Conservation (phyloP, 2,113 vertebrate genomes). For the Indicator indicator region DNA sequence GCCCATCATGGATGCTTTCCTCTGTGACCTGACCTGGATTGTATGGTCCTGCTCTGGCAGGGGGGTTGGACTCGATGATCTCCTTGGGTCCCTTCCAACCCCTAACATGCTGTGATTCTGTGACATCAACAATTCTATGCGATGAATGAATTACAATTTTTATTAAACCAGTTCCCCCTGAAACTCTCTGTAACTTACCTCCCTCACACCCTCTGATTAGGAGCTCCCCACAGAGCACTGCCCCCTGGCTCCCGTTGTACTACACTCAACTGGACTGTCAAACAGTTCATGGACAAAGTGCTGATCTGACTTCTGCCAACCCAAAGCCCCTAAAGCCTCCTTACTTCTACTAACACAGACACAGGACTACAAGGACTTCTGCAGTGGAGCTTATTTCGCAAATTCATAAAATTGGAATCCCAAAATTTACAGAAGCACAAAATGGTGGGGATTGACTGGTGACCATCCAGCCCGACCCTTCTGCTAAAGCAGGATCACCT, state of each 20-base stretch:
- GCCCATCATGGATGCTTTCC: no score
- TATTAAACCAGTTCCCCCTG: neutral
- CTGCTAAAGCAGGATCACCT: no score
- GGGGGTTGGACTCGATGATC: no score
- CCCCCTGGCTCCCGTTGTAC: neutral
- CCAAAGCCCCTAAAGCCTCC: neutral
- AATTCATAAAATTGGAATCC: neutral
- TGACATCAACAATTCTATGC: neutral
- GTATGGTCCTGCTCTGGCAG: no score
- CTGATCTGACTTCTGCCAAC: neutral
- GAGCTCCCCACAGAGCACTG: rapidly evolving
- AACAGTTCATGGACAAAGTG: rapidly evolving
- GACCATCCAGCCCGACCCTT: no score
- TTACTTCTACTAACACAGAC: neutral
- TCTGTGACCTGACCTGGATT: no score
- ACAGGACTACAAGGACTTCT: neutral
- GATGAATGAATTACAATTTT: rapidly evolving
- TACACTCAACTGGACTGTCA: rapidly evolving
- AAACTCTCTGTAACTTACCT: neutral
- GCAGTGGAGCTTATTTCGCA: neutral
- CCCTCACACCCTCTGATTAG: rapidly evolving
- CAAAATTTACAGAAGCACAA: neutral
- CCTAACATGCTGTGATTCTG: no score
- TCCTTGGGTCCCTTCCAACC: no score
- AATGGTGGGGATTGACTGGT: no score